Evolutionary conservation across 2,113 vertebrate species (phyloP).

Genomic region (Muscicapa adusta): DNA sequence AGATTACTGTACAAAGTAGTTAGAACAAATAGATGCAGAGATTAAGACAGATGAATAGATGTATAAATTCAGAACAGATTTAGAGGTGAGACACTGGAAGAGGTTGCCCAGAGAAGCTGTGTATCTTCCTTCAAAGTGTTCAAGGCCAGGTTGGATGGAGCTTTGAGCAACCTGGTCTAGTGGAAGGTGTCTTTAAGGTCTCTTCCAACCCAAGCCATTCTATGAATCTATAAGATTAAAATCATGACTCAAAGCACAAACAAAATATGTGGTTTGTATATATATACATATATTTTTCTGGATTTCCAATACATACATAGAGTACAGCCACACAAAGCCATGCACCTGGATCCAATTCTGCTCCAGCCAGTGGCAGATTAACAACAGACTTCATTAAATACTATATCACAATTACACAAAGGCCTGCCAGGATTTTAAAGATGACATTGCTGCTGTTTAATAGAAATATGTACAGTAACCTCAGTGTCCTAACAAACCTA

Average conservation of each 20-base stretch:
- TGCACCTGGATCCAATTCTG: background rate
- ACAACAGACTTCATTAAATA: background rate
- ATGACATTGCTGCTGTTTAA: background rate
- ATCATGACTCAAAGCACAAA: background rate
- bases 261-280: background rate
- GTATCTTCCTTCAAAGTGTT: background rate
- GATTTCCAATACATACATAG: background rate
- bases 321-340: background rate
- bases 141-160: background rate
- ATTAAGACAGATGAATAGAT: background rate
- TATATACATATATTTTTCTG: background rate
- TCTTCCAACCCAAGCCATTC: background rate
- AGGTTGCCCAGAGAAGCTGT: background rate
- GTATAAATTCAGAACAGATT: background rate
- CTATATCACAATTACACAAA: background rate
- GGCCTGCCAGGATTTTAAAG: background rate
- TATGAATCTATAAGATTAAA: background rate
- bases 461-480: fast-evolving
- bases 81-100: background rate
- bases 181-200: background rate
- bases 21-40: background rate
- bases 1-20: background rate
- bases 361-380: background rate
- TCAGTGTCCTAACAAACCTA: background rate
- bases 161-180: background rate